Evolutionary conservation across 2,797 vertebrate species (phyloP).

Genomic region (Cichlasoma orientale): DNA sequence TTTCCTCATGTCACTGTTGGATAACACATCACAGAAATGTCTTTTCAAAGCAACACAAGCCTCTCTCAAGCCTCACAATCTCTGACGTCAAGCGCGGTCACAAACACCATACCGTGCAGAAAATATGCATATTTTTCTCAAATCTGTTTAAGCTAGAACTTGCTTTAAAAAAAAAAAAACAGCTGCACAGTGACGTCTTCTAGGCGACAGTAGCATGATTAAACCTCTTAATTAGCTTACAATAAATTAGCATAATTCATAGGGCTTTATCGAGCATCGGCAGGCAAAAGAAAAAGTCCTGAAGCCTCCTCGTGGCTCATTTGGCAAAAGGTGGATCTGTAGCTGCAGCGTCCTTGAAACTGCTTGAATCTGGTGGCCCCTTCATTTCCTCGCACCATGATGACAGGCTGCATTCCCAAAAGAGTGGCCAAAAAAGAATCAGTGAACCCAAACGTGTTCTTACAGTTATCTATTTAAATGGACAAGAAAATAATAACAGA

Average conservation of each 20-base stretch:
- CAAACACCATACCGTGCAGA: neutral
- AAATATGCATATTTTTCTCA: neutral
- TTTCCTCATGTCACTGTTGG: neutral
- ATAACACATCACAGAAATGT: neutral
- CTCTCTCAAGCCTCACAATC: neutral
- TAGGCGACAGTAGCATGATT: neutral
- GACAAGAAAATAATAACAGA: conserved; percentile 53
- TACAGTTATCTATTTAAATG: conserved; percentile 25
- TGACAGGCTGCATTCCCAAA: conserved; percentile 11
- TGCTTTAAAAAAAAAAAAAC: neutral
- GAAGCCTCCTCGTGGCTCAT: conserved; percentile 19
- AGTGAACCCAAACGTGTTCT: conserved; percentile 18
- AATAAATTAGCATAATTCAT: conserved; percentile 22
- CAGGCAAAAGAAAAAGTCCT: conserved; percentile 5
- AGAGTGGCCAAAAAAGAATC: conserved; percentile 5
- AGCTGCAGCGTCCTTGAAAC: conserved; percentile 2
- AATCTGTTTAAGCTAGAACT: neutral
- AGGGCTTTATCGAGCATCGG: conserved; percentile 9
- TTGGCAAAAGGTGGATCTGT: conserved; percentile 17
- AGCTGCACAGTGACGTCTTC: neutral
- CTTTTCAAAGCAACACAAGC: neutral
- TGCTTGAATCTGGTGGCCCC: neutral
- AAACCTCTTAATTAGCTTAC: conserved; percentile 18
- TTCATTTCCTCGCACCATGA: conserved; percentile 19
- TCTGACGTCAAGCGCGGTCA: neutral